Conservation (phyloP, 2,113 vertebrate species). For the Centropristis striata region DNA sequence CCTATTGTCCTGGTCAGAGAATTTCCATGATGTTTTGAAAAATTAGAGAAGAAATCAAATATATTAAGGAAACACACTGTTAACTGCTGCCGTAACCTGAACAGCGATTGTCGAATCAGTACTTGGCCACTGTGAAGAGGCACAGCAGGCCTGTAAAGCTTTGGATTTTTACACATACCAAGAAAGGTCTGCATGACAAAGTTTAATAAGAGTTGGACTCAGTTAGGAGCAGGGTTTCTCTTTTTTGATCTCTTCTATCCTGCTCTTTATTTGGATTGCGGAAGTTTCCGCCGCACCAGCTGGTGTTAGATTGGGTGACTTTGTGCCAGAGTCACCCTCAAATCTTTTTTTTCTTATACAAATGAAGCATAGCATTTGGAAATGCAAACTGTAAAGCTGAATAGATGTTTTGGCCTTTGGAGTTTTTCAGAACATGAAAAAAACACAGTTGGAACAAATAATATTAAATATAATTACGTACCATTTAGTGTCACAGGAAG, state of each 20-base stretch:
- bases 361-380: not conserved
- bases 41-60: conserved; percentile 11
- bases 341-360: not conserved
- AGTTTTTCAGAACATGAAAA: not conserved
- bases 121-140: not conserved
- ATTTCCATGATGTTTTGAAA: conserved; percentile 17
- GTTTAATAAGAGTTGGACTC: not conserved
- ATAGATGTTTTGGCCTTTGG: not conserved
- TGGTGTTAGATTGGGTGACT: too few relatives aligned
- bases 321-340: not conserved
- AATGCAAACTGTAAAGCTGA: not conserved
- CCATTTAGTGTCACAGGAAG: not conserved
- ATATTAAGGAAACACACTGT: conserved; percentile 13
- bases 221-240: too few relatives aligned
- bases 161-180: not conserved
- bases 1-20: not conserved
- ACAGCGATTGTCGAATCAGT: not conserved
- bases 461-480: not conserved
- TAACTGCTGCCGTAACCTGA: not conserved
- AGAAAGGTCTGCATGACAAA: not conserved
- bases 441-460: not conserved
- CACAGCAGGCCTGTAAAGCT: not conserved
- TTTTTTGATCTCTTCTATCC: too few relatives aligned
- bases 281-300: not conserved
- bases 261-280: too few relatives aligned